Percentiles rank a stretch among this genome's conserved stretches.
phyloP scores from a whole-genome alignment of 2,113 vertebrate genomes.

The Sturnira hondurensis region DNA sequence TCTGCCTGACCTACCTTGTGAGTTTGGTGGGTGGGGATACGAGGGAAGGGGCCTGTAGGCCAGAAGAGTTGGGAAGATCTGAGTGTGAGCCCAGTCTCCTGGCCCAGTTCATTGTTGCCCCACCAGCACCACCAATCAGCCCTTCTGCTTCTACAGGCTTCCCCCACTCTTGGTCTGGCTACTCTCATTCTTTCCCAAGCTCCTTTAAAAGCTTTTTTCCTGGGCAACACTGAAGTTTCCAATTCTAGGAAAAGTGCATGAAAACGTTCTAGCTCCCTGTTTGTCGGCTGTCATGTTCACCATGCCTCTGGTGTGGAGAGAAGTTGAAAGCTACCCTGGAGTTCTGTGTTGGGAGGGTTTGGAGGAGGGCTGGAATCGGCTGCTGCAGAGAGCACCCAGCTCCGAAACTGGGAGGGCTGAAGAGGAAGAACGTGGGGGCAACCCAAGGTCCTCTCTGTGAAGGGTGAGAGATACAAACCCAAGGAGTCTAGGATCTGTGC shows the following conservation, averaged over 20 bases:
- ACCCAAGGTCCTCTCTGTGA: no score
- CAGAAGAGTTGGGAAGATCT: neutral
- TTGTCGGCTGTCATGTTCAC: neutral
- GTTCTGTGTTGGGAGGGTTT: neutral
- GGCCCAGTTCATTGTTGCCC: neutral
- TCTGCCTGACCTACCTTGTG: neutral
- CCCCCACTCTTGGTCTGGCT: neutral
- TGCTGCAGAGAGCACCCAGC: neutral
- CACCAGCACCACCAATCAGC: neutral
- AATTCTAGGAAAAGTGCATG: neutral
- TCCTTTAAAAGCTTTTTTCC: neutral
- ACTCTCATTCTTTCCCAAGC: neutral
- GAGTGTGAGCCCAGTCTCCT: neutral
- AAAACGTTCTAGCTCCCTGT: neutral
- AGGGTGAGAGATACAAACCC: no score
- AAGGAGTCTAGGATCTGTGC: accelerated
- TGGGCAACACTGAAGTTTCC: neutral
- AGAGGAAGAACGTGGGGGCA: neutral
- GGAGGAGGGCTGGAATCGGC: neutral
- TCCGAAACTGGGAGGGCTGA: neutral
- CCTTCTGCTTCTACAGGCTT: no score
- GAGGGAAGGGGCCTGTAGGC: neutral
- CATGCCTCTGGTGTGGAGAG: neutral
- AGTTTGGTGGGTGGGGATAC: no score
- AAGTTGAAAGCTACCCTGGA: neutral